These are phyloP conservation scores for Stylophora pistillata DNA, from an alignment of 64 coral and sea anemone genomes.

Conservation along the genomic window DNA sequence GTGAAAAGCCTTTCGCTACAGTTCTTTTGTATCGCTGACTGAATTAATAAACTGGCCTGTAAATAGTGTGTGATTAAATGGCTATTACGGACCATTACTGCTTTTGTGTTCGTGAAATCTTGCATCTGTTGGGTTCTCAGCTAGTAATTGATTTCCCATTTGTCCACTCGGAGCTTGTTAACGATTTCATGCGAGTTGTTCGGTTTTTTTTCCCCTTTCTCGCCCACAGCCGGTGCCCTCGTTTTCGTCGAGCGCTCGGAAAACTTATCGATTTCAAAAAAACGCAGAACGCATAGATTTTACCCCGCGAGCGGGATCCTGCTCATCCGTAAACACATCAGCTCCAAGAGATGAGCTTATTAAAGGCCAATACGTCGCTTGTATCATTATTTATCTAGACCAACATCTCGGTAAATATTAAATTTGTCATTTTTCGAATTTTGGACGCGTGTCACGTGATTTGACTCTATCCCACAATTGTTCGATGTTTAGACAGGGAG, in stretches of 20 bases:
- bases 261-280: conserved; percentile 9
- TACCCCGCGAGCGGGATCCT: conserved; percentile 22
- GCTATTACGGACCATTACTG: conserved; percentile 58
- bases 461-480: conserved; percentile 48
- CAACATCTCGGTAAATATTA: conserved; percentile 87
- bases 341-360: conserved; percentile 67
- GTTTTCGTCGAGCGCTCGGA: neutral
- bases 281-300: neutral
- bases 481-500: conserved; percentile 74
- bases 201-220: neutral
- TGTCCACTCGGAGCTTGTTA: conserved; percentile 57
- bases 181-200: conserved; percentile 48
- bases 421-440: conserved; percentile 87
- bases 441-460: conserved; percentile 85
- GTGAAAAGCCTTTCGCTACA: conserved; percentile 13
- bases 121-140: conserved; percentile 69
- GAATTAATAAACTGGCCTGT: conserved; percentile 48
- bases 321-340: conserved; percentile 27
- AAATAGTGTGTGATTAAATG: conserved; percentile 68
- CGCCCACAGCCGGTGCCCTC: conserved; percentile 2
- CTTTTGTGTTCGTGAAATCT: conserved; percentile 54
- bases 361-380: conserved; percentile 80
- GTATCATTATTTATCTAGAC: conserved; percentile 84
- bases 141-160: conserved; percentile 80
- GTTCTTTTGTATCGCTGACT: conserved; percentile 48